phyloP scores from a whole-genome alignment of 1,140 invertebrate genomes.

The Pogonomyrmex barbatus region DNA sequence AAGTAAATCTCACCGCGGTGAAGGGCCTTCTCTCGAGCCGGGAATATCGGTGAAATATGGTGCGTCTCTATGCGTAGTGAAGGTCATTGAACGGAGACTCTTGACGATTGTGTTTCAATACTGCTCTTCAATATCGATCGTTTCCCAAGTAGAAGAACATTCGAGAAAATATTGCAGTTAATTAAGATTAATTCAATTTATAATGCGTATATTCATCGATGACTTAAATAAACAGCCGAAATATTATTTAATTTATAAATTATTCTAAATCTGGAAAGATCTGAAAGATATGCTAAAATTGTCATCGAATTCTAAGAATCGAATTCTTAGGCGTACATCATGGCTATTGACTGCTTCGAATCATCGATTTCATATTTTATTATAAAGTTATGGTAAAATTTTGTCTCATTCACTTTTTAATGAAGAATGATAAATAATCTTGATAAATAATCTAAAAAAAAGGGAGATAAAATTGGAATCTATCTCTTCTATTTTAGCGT shows the following conservation, averaged over 20 bases:
- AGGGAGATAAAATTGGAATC: neutral
- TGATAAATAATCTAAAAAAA: no score
- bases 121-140: neutral
- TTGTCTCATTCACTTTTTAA: neutral
- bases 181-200: neutral
- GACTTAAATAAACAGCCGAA: neutral
- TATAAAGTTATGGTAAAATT: constrained; percentile 1
- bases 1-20: constrained; percentile 13
- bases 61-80: neutral
- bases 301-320: neutral
- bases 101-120: neutral
- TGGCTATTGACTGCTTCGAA: neutral
- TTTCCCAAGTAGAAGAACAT: neutral
- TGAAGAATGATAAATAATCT: neutral
- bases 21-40: constrained; percentile 22
- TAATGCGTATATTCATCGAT: neutral
- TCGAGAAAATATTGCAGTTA: neutral
- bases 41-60: constrained; percentile 28
- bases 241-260: neutral
- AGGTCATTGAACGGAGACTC: constrained; percentile 25
- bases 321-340: neutral
- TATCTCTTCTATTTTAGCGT: neutral
- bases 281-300: neutral
- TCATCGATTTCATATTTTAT: constrained; percentile 1
- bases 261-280: neutral